These are phyloP conservation scores for Oncorhynchus kisutch DNA, from an alignment of 2,113 vertebrate species.

Conservation along the genomic window DNA sequence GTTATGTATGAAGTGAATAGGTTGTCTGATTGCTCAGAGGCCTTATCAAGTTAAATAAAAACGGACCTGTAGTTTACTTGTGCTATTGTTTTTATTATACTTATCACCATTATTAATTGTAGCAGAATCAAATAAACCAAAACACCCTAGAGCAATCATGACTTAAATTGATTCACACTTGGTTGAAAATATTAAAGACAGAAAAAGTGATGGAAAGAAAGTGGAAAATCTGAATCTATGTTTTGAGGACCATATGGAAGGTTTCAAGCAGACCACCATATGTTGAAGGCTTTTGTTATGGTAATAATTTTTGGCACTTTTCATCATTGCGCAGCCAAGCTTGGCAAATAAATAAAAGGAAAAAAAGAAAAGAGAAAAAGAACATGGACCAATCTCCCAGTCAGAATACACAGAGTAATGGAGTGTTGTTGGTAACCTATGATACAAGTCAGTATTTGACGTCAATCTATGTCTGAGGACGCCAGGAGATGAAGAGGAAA, in stretches of 20 bases:
- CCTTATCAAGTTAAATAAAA: conserved; percentile 33
- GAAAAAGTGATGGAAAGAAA: conserved; percentile 30
- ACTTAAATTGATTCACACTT: conserved; percentile 76
- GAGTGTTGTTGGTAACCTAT: conserved; percentile 65
- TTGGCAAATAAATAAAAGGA: conserved; percentile 73
- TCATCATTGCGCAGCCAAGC: conserved; percentile 76
- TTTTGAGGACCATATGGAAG: conserved; percentile 77
- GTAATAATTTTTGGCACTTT: conserved; percentile 85
- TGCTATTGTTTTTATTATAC: conserved; percentile 83
- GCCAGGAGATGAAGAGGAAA: too few relatives aligned
- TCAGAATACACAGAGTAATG: conserved; percentile 70
- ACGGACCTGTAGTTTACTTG: conserved; percentile 64
- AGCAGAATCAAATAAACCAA: conserved; percentile 72
- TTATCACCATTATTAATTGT: conserved; percentile 73
- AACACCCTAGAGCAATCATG: conserved; percentile 75
- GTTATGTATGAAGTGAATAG: not conserved
- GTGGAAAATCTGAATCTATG: conserved; percentile 74
- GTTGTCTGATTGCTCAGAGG: not conserved
- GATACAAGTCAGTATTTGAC: too few relatives aligned
- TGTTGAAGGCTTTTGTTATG: conserved; percentile 85
- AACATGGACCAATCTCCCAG: conserved; percentile 70
- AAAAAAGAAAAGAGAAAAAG: conserved; percentile 56
- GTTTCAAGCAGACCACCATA: conserved; percentile 78
- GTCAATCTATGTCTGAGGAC: too few relatives aligned
- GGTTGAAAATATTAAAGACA: conserved; percentile 42